Evolutionary conservation across 1,140 invertebrate genomes (phyloP).

Genomic region (Batillaria attramentaria): DNA sequence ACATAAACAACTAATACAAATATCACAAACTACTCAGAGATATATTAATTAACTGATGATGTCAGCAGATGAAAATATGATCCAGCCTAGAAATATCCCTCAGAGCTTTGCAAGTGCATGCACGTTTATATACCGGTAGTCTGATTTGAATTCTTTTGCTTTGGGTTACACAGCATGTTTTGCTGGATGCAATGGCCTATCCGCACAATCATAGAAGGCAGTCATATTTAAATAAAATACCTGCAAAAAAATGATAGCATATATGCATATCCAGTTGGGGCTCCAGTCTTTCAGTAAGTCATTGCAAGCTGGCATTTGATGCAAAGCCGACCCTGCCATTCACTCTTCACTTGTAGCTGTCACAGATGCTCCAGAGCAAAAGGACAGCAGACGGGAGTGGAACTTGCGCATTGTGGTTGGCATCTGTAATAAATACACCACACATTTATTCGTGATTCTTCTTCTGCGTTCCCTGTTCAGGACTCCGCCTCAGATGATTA

Average conservation of each 20-base stretch:
- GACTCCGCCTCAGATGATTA: no score
- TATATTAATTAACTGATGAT: no score
- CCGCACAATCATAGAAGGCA: neutral
- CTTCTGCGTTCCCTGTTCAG: no score
- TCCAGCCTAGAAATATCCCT: no score
- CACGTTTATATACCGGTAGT: no score
- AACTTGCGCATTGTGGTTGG: neutral
- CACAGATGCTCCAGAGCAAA: neutral
- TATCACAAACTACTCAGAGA: no score
- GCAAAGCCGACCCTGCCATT: neutral
- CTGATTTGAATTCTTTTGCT: no score
- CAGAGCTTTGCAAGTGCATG: no score
- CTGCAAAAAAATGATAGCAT: neutral
- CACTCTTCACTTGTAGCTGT: neutral
- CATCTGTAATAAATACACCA: neutral
- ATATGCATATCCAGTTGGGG: neutral
- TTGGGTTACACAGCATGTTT: neutral
- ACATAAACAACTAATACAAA: no score
- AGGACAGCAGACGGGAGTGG: constrained; percentile 19
- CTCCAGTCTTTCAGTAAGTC: neutral
- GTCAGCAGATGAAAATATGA: no score
- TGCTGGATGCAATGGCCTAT: neutral
- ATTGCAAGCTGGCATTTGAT: neutral
- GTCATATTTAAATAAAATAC: neutral
- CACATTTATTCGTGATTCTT: no score